Evolutionary conservation across 2,797 vertebrate species (phyloP).

Genomic region (Chelon labrosus): DNA sequence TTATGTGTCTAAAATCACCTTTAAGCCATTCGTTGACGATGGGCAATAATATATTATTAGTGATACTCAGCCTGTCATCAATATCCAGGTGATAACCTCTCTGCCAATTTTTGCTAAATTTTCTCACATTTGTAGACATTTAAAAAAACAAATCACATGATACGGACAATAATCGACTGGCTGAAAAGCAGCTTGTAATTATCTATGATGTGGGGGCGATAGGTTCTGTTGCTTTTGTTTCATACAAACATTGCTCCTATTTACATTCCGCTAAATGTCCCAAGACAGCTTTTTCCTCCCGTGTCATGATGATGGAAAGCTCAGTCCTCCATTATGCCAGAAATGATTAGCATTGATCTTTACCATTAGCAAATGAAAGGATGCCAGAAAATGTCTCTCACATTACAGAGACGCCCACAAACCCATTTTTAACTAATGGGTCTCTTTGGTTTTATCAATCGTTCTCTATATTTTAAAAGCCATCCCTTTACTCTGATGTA

Average conservation of each 20-base stretch:
- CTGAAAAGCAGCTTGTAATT: not conserved
- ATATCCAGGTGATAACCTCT: not conserved
- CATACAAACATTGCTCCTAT: slow-evolving; percentile 5
- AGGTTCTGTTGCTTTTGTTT: not conserved
- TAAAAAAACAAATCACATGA: no score
- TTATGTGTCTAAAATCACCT: not conserved
- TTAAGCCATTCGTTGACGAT: slow-evolving; percentile 20
- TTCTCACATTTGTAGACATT: no score
- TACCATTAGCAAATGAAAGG: slow-evolving; percentile 27
- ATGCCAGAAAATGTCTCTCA: slow-evolving; percentile 24
- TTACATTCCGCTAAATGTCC: slow-evolving; percentile 22
- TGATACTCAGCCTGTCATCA: no score
- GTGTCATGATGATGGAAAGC: slow-evolving; percentile 28
- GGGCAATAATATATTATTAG: not conserved
- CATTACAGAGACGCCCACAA: not conserved
- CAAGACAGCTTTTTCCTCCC: slow-evolving; percentile 31
- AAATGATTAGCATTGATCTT: slow-evolving; percentile 45
- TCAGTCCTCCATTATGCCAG: slow-evolving; percentile 20
- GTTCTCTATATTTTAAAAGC: slow-evolving; percentile 5
- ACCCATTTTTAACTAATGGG: not conserved
- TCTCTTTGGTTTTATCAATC: slow-evolving; percentile 8
- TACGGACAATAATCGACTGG: not conserved
- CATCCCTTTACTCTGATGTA: not conserved
- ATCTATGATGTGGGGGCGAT: not conserved
- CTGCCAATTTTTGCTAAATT: not conserved